Conservation (phyloP, 2,797 vertebrate genomes). For the Tragelaphus eurycerus region DNA sequence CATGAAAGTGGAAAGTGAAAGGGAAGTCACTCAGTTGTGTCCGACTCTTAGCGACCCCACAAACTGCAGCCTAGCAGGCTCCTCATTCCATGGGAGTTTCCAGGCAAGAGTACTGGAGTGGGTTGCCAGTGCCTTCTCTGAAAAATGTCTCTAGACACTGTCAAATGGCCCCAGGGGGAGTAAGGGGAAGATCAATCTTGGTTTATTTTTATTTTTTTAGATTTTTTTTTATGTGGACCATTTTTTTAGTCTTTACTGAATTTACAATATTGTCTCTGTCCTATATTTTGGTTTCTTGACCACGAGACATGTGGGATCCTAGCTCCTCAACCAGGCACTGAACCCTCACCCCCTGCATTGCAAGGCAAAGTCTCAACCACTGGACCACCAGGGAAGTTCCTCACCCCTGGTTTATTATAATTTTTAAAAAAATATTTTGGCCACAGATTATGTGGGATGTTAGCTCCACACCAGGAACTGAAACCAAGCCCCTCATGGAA, state of each 20-base stretch:
- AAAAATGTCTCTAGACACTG: neutral
- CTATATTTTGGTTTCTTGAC: neutral
- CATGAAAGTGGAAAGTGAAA: no score
- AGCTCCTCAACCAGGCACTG: neutral
- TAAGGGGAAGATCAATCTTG: neutral
- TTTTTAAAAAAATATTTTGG: neutral
- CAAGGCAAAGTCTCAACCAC: neutral
- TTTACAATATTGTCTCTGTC: neutral
- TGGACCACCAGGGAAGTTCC: neutral
- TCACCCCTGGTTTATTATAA: neutral
- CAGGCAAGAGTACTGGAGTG: no score
- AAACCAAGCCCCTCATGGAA: neutral
- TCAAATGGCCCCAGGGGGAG: neutral
- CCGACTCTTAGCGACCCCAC: no score
- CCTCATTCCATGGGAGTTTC: no score
- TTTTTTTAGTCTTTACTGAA: neutral
- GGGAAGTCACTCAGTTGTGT: no score
- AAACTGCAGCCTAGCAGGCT: no score
- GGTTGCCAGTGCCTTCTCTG: no score
- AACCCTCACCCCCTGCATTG: neutral
- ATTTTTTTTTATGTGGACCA: neutral
- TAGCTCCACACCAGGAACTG: neutral
- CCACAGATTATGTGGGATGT: neutral
- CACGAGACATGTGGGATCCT: neutral
- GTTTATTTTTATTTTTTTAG: neutral